Percentiles rank a stretch among this genome's conserved stretches.
Conservation (phyloP, 1,140 invertebrate genomes). For the Orchestia grillus region DNA sequence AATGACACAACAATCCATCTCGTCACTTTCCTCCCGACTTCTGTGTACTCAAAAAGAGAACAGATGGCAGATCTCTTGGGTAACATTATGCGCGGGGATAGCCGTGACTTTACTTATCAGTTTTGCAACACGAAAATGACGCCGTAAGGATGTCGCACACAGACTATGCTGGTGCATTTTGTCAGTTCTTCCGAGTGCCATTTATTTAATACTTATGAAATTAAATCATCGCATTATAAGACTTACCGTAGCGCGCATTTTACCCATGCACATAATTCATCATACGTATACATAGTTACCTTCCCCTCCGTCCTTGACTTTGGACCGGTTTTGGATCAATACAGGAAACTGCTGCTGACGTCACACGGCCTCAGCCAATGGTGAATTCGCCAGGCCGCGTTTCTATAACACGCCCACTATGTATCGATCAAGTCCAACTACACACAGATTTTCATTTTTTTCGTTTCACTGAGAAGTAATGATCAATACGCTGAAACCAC, state of each 20-base stretch:
- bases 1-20: no score
- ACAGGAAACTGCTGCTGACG: slow-evolving; percentile 24
- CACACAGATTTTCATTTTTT: not conserved
- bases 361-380: slow-evolving; percentile 18
- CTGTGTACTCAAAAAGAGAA: no score
- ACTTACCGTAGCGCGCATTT: not conserved
- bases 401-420: not conserved
- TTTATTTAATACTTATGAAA: not conserved
- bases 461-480: no score
- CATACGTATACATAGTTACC: not conserved
- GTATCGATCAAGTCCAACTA: not conserved
- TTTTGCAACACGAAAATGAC: no score
- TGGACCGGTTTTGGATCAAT: slow-evolving; percentile 34
- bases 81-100: no score
- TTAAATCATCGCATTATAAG: not conserved
- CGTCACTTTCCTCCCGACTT: no score
- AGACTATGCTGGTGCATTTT: no score
- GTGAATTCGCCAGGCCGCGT: not conserved
- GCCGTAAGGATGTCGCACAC: no score
- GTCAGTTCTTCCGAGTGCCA: no score
- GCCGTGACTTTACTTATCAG: no score
- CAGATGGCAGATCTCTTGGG: no score
- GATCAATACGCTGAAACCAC: not conserved
- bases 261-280: not conserved
- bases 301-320: slow-evolving; percentile 38